A percentile compares a stretch with the other conserved stretches of the same genome.
Evolutionary conservation across 2,113 vertebrate genomes (phyloP).

Genomic region (Neolamprologus falcicula): DNA sequence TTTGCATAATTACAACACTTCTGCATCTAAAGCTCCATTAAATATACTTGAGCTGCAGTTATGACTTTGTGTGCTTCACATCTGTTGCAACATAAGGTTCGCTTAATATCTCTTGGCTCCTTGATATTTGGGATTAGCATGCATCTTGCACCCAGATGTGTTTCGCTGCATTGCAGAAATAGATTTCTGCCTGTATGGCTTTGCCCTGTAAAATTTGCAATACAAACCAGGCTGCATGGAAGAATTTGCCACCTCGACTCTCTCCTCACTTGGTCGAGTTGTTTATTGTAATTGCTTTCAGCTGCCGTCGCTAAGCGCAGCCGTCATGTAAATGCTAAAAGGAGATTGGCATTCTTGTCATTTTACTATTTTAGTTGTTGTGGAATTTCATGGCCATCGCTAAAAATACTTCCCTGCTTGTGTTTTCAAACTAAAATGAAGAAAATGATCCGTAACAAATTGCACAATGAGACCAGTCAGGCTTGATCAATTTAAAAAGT

Average conservation of each 20-base stretch:
- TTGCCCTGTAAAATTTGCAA: neutral
- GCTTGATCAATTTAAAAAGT: neutral
- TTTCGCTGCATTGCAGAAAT: neutral
- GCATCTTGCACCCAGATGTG: conserved; percentile 26
- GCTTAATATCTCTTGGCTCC: neutral
- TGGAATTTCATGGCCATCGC: neutral
- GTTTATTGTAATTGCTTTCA: neutral
- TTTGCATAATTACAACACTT: conserved; percentile 22
- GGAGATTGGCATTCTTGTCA: neutral
- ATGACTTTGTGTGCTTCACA: neutral
- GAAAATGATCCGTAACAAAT: neutral
- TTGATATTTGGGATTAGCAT: conserved; percentile 21
- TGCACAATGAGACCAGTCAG: neutral
- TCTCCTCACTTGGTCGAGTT: neutral
- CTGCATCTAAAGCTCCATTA: conserved; percentile 12
- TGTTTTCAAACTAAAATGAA: neutral
- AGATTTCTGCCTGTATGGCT: neutral
- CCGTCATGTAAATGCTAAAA: neutral
- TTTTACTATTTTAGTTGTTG: neutral
- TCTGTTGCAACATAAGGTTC: conserved; percentile 31
- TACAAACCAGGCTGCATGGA: neutral
- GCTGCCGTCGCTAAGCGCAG: neutral
- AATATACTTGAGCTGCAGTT: conserved; percentile 14
- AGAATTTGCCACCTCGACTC: neutral
- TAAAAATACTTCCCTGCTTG: neutral